Evolutionary conservation across 2,113 vertebrate species (phyloP).

Genomic region (Willisornis vidua): DNA sequence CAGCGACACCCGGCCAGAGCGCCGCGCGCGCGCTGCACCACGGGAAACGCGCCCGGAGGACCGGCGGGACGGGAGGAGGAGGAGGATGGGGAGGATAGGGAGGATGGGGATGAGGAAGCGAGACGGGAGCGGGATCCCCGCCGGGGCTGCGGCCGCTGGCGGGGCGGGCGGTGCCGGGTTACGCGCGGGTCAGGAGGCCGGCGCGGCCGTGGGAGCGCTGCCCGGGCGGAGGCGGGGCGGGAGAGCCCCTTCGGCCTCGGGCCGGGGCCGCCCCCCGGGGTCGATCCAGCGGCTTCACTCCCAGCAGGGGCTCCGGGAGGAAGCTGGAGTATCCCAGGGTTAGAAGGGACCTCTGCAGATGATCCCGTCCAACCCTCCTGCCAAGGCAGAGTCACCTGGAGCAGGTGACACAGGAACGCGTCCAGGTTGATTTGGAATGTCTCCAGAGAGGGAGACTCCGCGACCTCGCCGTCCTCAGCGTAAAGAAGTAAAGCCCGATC

Average conservation of each 20-base stretch:
- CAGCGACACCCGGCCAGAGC: constrained; percentile 59
- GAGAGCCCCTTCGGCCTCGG: neutral
- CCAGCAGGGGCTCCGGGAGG: neutral
- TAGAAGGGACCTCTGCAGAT: neutral
- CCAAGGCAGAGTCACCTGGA: neutral
- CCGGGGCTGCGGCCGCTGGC: neutral
- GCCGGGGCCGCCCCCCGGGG: neutral
- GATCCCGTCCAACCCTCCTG: neutral
- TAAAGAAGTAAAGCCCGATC: neutral
- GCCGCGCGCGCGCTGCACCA: constrained; percentile 53
- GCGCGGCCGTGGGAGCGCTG: neutral
- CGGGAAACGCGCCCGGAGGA: constrained; percentile 12
- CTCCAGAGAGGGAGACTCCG: neutral
- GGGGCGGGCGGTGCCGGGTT: neutral
- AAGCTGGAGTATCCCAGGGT: too few species aligned
- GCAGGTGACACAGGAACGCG: neutral
- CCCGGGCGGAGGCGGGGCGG: neutral
- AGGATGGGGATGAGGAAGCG: neutral
- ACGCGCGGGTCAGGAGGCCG: neutral
- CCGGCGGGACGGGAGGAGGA: neutral
- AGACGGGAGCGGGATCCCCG: neutral
- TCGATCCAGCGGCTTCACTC: accelerated
- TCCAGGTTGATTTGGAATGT: neutral
- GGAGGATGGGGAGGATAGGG: neutral
- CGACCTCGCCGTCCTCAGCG: neutral